A percentile compares a stretch with the other conserved stretches of the same genome.
phyloP scores from a whole-genome alignment of 2,797 vertebrate species.

The Myotis vivesi region DNA sequence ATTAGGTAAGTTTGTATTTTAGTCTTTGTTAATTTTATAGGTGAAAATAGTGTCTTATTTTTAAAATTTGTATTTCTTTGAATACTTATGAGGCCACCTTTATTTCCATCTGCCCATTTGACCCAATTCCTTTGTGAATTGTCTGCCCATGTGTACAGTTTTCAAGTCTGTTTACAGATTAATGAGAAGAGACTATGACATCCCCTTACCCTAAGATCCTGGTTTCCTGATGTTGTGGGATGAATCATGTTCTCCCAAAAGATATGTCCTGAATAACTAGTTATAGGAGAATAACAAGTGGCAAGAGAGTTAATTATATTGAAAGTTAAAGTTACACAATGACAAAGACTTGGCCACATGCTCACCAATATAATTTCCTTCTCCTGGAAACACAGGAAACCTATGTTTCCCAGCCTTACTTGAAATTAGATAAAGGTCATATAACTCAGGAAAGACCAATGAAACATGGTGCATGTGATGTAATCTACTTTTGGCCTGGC shows the following conservation, averaged over 20 bases:
- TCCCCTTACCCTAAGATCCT: neutral
- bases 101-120: neutral
- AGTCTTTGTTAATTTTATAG: neutral
- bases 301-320: neutral
- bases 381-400: neutral
- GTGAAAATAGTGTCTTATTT: neutral
- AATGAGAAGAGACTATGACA: neutral
- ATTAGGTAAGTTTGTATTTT: neutral
- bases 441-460: neutral
- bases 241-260: neutral
- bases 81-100: neutral
- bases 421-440: neutral
- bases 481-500: neutral
- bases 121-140: neutral
- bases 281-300: neutral
- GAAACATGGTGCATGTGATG: neutral
- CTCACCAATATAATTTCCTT: neutral
- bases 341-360: neutral
- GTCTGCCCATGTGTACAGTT: neutral
- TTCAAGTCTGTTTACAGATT: neutral
- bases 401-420: neutral
- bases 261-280: neutral
- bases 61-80: neutral
- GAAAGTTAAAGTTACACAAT: neutral
- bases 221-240: neutral